A percentile compares a stretch with the other conserved stretches of the same genome.
Conservation (phyloP, 2,113 vertebrate species). For the Sander lucioperca region DNA sequence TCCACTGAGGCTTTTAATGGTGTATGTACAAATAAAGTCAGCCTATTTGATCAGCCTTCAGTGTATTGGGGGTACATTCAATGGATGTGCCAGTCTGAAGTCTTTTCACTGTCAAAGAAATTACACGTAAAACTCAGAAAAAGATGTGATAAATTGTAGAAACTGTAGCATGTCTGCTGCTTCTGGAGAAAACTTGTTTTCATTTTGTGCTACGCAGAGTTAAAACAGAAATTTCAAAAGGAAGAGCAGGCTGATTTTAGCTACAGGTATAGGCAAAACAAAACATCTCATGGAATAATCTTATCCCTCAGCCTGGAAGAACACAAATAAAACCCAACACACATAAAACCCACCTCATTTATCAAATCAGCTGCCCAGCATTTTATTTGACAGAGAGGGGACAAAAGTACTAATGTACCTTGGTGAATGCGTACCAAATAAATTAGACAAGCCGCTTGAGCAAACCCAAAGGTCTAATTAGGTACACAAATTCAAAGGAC, state of each 20-base stretch:
- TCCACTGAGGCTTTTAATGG: conserved; percentile 59
- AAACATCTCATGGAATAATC: conserved; percentile 29
- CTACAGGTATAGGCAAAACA: conserved; percentile 48
- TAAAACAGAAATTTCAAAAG: conserved; percentile 59
- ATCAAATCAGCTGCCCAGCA: conserved; percentile 31
- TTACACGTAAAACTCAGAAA: conserved; percentile 24
- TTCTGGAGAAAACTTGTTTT: conserved; percentile 53
- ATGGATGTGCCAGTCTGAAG: conserved; percentile 49
- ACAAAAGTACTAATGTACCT: conserved; percentile 44
- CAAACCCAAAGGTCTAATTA: conserved; percentile 76
- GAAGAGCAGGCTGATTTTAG: conserved; percentile 19
- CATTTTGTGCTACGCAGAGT: conserved; percentile 44
- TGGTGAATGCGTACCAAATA: conserved; percentile 52
- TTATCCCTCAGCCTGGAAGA: background rate
- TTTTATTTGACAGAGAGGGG: conserved; percentile 35
- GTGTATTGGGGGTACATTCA: conserved; percentile 22
- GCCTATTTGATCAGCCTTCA: conserved; percentile 69
- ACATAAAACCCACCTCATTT: background rate
- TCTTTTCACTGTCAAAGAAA: conserved; percentile 63
- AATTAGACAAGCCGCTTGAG: conserved; percentile 68
- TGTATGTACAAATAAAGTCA: conserved; percentile 72
- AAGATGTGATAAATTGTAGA: conserved; percentile 26
- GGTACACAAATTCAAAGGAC: conserved; percentile 80
- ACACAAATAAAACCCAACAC: background rate
- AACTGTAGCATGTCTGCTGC: conserved; percentile 31